Conservation (phyloP, 2,113 vertebrate species). For the Desmodus rotundus region DNA sequence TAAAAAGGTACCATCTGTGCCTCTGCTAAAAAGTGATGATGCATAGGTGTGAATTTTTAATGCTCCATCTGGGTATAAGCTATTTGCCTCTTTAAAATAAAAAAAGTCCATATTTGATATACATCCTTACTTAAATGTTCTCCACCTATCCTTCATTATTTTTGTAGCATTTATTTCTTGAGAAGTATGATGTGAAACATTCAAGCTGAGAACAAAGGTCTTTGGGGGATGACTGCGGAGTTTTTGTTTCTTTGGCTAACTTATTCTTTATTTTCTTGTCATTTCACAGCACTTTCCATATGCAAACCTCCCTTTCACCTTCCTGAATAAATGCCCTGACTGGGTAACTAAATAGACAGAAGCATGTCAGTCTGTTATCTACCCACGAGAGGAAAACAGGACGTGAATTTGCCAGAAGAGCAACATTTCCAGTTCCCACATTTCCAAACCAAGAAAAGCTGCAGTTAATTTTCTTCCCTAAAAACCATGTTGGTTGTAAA, state of each 20-base stretch:
- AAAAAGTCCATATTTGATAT: constrained; percentile 32
- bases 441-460: constrained; percentile 44
- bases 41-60: constrained; percentile 46
- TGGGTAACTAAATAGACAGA: background rate
- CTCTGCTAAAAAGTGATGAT: constrained; percentile 24
- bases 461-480: constrained; percentile 24
- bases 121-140: background rate
- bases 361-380: background rate
- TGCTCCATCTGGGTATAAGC: constrained; percentile 54
- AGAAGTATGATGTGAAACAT: background rate
- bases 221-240: background rate
- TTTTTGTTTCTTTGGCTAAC: background rate
- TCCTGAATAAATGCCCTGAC: background rate
- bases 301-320: background rate
- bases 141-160: background rate
- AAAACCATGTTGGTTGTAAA: constrained; percentile 26
- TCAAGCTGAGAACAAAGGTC: background rate
- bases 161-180: background rate
- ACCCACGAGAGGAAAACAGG: background rate
- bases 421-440: background rate
- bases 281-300: constrained; percentile 42
- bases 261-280: constrained; percentile 27
- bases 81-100: constrained; percentile 48
- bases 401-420: background rate
- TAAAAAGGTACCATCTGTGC: constrained; percentile 58